Conservation (phyloP, 2,888 invertebrate genomes). For the Hypomecis punctinalis region DNA sequence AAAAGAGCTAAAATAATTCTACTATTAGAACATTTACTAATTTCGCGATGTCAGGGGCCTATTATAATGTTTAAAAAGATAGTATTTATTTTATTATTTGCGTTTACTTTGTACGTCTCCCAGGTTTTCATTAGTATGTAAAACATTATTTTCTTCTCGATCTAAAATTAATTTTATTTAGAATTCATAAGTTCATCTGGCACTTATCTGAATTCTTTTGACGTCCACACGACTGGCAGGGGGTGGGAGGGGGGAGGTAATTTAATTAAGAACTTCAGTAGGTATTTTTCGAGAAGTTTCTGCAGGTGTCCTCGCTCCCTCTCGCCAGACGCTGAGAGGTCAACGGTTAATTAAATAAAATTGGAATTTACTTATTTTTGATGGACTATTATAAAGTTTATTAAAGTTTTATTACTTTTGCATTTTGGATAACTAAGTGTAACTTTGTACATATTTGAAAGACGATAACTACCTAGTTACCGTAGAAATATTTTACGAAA, state of each 20-base stretch:
- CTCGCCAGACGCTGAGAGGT: slow-evolving; percentile 11
- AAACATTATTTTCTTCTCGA: neutral
- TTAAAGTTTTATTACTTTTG: neutral
- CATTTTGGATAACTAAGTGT: no score
- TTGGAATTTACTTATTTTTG: slow-evolving; percentile 11
- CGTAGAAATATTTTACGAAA: no score
- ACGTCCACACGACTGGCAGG: slow-evolving; percentile 42
- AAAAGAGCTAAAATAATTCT: no score
- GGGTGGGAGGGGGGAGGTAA: slow-evolving; percentile 44
- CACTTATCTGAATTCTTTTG: slow-evolving; percentile 50
- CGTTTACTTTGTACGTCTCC: no score
- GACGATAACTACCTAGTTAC: no score
- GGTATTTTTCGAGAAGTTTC: slow-evolving; percentile 55
- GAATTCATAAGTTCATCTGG: neutral
- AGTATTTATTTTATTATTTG: no score
- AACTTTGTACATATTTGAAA: no score
- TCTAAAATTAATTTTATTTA: neutral
- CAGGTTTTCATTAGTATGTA: no score
- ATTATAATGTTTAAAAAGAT: no score
- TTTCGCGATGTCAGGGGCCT: no score
- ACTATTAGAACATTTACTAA: no score
- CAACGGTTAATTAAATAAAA: slow-evolving; percentile 25
- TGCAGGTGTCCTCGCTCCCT: slow-evolving; percentile 18
- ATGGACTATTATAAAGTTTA: neutral
- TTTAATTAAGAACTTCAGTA: slow-evolving; percentile 65